Evolutionary conservation across 1,140 invertebrate species (phyloP), one percentile per base, ranked within the genome.

Genomic region (Aricia agestis): DNA sequence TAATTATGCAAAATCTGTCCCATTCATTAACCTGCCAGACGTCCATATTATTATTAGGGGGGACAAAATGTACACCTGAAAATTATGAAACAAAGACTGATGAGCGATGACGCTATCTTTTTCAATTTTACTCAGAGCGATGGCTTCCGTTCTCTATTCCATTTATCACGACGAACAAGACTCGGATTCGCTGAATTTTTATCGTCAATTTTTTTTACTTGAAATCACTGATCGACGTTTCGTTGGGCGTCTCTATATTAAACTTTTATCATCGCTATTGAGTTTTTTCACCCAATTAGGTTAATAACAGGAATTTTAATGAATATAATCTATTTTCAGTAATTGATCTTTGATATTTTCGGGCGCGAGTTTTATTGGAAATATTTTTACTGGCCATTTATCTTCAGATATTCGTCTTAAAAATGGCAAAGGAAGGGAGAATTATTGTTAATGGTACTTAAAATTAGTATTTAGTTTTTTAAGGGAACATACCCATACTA

Each of bases 1-100:
- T 90, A 90, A 90, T 90, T 89, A 89, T 88, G 81, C 83, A 85
- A 90, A 90, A 90, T 90, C 82, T 86, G 82, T 85, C 76, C 80
- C 83, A 85, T 85, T 86, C 79, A 87, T 87, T 84, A 81, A 73
- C 73, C 72, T 74, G 72, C 45, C 74, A 69, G 67, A 72, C 67
- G 68, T 63, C 68, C 73, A 65, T 72, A 76, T 82, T 81, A 80
- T 82, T 66, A 78, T 15, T 36, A 36, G 72, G 72, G 71, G 75
- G 74, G 78, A 81, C 79, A 82, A 79, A 80, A 81, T 81, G 80
- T 84, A 84, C 84, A 86, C 82, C 82, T 77, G 71, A 74, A 81
- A 81, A 86, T 87, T 81, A 85, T 82, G 82, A 84, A 83, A 83
- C 81, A 78, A 73, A 85, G 85, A 87, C 77, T 77, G 80, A 89